phyloP scores from a whole-genome alignment of 2,888 invertebrate species.

The Papilio demoleus region DNA sequence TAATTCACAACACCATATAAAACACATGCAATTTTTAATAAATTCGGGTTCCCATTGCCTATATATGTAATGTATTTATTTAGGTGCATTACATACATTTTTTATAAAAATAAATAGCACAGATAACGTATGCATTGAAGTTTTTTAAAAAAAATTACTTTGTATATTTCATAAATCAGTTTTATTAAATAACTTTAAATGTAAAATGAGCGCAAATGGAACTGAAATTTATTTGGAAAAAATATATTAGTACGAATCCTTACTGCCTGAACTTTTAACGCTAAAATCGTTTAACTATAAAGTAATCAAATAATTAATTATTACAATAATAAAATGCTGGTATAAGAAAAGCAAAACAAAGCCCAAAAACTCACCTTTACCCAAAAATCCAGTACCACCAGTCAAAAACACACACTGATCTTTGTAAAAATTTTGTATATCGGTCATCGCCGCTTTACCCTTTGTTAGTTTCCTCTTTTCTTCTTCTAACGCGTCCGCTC shows the following conservation, averaged over 20 bases:
- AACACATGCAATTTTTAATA: not conserved
- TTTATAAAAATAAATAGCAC: not conserved
- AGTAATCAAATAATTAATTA: too few species aligned
- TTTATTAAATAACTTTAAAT: not conserved
- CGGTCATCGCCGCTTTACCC: conserved; percentile 71
- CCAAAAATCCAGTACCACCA: conserved; percentile 78
- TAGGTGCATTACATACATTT: too few species aligned
- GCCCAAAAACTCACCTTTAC: conserved; percentile 71
- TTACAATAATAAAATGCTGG: not conserved
- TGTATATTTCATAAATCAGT: too few species aligned
- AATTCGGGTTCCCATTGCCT: too few species aligned
- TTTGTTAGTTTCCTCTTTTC: conserved; percentile 73
- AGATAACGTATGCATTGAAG: not conserved
- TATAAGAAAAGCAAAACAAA: conserved; percentile 37
- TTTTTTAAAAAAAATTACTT: too few species aligned
- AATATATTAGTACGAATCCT: too few species aligned
- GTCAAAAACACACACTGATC: conserved; percentile 78
- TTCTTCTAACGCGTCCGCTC: conserved; percentile 74
- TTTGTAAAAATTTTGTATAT: conserved; percentile 71
- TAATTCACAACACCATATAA: not conserved
- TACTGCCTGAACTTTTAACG: too few species aligned
- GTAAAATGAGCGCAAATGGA: not conserved
- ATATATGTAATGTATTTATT: too few species aligned
- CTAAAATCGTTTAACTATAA: too few species aligned
- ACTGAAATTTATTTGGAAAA: not conserved